Evolutionary conservation across 2,888 invertebrate genomes (phyloP), one percentile per base, ranked within the genome.

Genomic region (Aspidiotus rigidus): DNA sequence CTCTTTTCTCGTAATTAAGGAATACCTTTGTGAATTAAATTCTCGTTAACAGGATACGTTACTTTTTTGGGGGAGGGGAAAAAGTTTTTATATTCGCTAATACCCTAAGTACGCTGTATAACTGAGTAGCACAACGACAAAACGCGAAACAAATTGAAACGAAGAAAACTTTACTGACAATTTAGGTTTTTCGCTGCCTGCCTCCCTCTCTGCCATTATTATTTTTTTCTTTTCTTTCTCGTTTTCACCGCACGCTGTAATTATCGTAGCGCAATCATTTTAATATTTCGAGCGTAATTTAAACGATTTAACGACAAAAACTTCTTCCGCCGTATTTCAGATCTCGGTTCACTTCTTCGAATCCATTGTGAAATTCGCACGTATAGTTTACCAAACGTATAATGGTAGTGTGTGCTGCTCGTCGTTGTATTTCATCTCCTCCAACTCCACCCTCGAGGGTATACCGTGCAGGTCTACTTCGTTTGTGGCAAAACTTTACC

Each of bases 1-100:
- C 40, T 64, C 64, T 64, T 64, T 64, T 54, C 64, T 53, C 49
- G 54, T 64, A 64, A 64, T 64, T 55, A 49, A 64, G 54, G 55
- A 64, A 54, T 64, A 64, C 64, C 40, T 42, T 53, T 8, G 28
- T 49, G 49, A 54, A 54, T 53, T 54, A 54, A 53, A 54, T 54
- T 53, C 64, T 49, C 64, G 64, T 64, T 64, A 64, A 64, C 54
- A 54, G 54, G 54, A 49, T 49, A n/a, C n/a, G 49, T 6, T 49
- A 49, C 49, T 49, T 49, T 49, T 49, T 49, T 2, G n/a, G 28
- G 28, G 5, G 28, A 5, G 5, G 28, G 28, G 28, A 28, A 28
- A 28, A 28, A 28, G 28, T 28, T 28, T 28, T 28, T 28, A 28
- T 28, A 28, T 28, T 28, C 28, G 28, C 28, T 28, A 28, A 28